These are phyloP conservation scores for Rhinopomastus cyanomelas DNA, from an alignment of 2,113 vertebrate species.

Conservation along the genomic window DNA sequence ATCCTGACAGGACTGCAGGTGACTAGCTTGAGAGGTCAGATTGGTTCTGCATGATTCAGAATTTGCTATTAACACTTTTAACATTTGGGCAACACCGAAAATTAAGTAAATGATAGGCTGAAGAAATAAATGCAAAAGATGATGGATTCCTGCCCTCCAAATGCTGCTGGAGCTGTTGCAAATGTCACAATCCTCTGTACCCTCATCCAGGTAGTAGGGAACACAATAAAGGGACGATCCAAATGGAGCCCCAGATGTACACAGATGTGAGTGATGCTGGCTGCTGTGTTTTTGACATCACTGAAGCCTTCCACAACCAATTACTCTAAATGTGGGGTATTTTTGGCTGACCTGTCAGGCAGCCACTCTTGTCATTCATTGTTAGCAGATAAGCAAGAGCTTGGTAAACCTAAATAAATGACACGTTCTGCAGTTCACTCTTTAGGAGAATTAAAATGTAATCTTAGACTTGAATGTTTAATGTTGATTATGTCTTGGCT, in stretches of 20 bases:
- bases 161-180: not conserved
- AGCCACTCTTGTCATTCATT: not conserved
- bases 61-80: not conserved
- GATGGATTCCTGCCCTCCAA: not conserved
- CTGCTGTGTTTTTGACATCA: not conserved
- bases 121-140: not conserved
- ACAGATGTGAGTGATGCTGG: not conserved
- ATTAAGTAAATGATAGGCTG: not conserved
- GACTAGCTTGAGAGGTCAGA: not conserved
- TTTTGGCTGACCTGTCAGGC: conserved; percentile 22
- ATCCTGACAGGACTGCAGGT: not conserved
- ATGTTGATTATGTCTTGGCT: conserved; percentile 19
- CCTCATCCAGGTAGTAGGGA: not conserved
- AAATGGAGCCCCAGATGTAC: not conserved
- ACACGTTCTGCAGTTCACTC: not conserved
- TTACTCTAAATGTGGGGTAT: not conserved
- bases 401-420: conserved; percentile 17
- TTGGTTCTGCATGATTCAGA: not conserved
- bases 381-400: not conserved
- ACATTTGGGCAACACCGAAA: not conserved
- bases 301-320: not conserved
- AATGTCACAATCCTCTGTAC: not conserved
- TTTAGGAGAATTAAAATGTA: conserved; percentile 5
- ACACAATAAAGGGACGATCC: not conserved
- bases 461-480: not conserved